phyloP scores from a whole-genome alignment of 35 echinoderm and acorn worm species.

The Strongylocentrotus purpuratus region DNA sequence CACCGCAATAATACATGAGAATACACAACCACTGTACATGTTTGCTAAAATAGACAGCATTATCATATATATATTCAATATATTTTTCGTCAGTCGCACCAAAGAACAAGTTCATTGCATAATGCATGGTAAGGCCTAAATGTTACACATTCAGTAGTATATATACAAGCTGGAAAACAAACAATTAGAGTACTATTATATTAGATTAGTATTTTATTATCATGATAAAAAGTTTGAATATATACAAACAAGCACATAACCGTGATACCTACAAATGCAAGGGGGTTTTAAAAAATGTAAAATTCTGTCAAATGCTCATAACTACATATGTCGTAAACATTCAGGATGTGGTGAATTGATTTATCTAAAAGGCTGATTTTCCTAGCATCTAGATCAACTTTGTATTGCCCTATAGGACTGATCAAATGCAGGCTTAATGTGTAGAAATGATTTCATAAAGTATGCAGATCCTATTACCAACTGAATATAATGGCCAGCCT shows the following conservation, averaged over 20 bases:
- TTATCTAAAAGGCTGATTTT: background rate
- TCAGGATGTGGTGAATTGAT: background rate
- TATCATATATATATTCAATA: constrained; percentile 20
- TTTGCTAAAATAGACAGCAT: constrained; percentile 31
- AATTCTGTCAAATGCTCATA: background rate
- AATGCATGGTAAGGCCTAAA: constrained; percentile 40
- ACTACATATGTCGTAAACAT: background rate
- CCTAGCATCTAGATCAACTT: background rate
- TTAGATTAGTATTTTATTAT: background rate
- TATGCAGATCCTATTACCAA: background rate
- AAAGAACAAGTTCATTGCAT: constrained; percentile 31
- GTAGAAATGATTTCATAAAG: background rate
- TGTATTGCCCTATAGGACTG: background rate
- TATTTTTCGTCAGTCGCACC: constrained; percentile 33
- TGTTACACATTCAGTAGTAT: constrained; percentile 23
- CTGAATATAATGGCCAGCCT: no score
- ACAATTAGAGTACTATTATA: constrained; percentile 25
- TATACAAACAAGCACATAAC: constrained; percentile 18
- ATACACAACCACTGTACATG: background rate
- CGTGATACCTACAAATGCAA: background rate
- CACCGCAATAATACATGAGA: background rate
- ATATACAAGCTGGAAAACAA: constrained; percentile 37
- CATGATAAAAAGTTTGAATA: background rate
- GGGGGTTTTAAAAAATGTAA: background rate
- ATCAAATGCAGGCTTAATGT: background rate